Evolutionary conservation across 2,888 invertebrate species (phyloP).

Genomic region (Melanophora roralis): DNA sequence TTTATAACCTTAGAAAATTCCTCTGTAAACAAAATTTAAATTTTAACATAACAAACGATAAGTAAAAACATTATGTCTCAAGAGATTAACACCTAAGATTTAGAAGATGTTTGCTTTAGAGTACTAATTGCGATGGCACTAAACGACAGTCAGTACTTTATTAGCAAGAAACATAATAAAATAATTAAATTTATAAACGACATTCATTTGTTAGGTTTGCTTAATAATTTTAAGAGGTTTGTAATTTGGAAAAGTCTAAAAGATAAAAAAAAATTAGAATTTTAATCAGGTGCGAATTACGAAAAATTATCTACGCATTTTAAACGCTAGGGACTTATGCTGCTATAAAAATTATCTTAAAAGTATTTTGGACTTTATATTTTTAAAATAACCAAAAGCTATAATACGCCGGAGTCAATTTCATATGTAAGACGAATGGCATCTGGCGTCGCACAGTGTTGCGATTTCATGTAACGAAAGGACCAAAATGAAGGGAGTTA

Average conservation of each 20-base stretch:
- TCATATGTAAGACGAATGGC: too few species aligned
- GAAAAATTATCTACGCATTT: too few species aligned
- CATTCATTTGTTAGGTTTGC: neutral
- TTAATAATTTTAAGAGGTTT: neutral
- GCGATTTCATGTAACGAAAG: too few species aligned
- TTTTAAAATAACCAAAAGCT: too few species aligned
- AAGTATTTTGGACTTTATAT: too few species aligned
- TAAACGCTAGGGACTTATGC: too few species aligned
- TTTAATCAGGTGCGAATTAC: neutral
- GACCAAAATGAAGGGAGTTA: too few species aligned
- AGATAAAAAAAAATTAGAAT: neutral
- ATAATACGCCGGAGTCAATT: too few species aligned
- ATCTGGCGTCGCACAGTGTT: too few species aligned
- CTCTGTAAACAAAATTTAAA: too few species aligned
- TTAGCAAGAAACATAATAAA: neutral
- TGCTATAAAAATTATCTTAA: too few species aligned
- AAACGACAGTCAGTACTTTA: neutral
- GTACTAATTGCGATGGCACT: neutral
- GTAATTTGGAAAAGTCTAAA: neutral
- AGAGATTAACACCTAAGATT: conserved; percentile 20
- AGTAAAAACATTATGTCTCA: neutral
- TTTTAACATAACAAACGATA: neutral
- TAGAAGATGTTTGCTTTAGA: neutral
- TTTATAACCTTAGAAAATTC: too few species aligned
- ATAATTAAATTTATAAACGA: neutral